phyloP scores from a whole-genome alignment of 2,888 invertebrate species.

The Lysandra bellargus region DNA sequence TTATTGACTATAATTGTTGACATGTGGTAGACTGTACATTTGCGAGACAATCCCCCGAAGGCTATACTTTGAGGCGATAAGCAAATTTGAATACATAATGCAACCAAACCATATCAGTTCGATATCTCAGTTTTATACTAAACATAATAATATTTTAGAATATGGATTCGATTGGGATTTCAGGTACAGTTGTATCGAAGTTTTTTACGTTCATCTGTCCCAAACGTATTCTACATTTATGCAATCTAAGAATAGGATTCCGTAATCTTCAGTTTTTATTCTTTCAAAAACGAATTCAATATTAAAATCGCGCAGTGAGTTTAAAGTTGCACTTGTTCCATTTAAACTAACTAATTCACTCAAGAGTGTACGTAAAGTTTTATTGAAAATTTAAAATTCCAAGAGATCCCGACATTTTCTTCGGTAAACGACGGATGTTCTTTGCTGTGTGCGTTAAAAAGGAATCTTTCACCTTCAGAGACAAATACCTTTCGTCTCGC shows the following conservation, averaged over 20 bases:
- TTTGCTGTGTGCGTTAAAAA: conserved; percentile 5
- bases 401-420: conserved; percentile 39
- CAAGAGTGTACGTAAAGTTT: conserved; percentile 43
- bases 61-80: conserved; percentile 55
- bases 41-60: conserved; percentile 60
- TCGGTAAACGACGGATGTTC: conserved; percentile 26
- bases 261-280: background rate
- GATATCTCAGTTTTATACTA: conserved; percentile 12
- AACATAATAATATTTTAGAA: background rate
- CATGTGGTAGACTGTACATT: conserved; percentile 2
- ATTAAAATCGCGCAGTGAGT: conserved; percentile 42
- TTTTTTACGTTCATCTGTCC: background rate
- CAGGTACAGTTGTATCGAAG: background rate
- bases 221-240: background rate
- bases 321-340: conserved; percentile 43
- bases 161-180: background rate
- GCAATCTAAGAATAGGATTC: background rate
- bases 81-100: conserved; percentile 38
- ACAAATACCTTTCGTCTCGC: conserved; percentile 2
- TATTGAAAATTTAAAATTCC: conserved; percentile 47
- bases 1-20: background rate
- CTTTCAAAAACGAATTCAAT: conserved; percentile 8
- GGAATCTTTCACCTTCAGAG: conserved; percentile 6
- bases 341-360: conserved; percentile 44
- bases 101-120: conserved; percentile 7